Percentiles rank a stretch among this genome's conserved stretches.
Evolutionary conservation across 2,797 vertebrate species (phyloP).

Genomic region (Poeciliopsis infans): DNA sequence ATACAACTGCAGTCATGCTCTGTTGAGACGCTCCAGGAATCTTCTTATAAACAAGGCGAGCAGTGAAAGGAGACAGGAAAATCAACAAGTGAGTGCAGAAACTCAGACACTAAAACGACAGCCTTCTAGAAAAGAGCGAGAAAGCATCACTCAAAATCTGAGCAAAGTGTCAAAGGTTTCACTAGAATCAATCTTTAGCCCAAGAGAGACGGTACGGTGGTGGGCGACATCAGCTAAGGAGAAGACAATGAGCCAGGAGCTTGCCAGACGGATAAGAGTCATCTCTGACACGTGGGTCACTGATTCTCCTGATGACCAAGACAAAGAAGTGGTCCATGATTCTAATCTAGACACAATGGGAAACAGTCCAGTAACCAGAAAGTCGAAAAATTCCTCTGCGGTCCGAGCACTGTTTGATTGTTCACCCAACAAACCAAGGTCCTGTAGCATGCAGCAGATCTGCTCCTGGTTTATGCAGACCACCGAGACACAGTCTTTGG

Average conservation of each 20-base stretch:
- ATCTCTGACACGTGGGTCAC: slow-evolving; percentile 93
- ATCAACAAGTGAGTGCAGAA: slow-evolving; percentile 51
- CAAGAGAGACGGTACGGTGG: slow-evolving; percentile 87
- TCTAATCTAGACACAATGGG: slow-evolving; percentile 51
- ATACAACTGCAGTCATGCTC: slow-evolving; percentile 86
- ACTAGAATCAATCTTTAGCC: slow-evolving; percentile 86
- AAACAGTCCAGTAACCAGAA: slow-evolving; percentile 65
- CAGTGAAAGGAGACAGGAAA: slow-evolving; percentile 76
- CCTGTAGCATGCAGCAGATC: slow-evolving; percentile 90
- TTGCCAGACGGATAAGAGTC: slow-evolving; percentile 87
- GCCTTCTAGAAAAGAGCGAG: slow-evolving; percentile 29
- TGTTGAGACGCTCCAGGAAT: slow-evolving; percentile 87
- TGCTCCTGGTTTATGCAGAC: slow-evolving; percentile 98
- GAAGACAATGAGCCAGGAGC: slow-evolving; percentile 86
- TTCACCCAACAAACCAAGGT: slow-evolving; percentile 71
- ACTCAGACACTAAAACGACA: slow-evolving; percentile 29
- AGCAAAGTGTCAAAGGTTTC: slow-evolving; percentile 80
- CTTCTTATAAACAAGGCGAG: slow-evolving; percentile 86
- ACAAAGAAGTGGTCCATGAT: slow-evolving; percentile 40
- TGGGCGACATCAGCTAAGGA: slow-evolving; percentile 89
- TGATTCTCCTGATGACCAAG: slow-evolving; percentile 75
- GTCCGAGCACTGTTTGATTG: slow-evolving; percentile 93
- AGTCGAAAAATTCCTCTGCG: slow-evolving; percentile 78
- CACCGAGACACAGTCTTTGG: slow-evolving; percentile 95
- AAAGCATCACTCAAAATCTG: slow-evolving; percentile 62